Evolutionary conservation across 2,797 vertebrate genomes (phyloP).

Genomic region (Pitangus sulphuratus): DNA sequence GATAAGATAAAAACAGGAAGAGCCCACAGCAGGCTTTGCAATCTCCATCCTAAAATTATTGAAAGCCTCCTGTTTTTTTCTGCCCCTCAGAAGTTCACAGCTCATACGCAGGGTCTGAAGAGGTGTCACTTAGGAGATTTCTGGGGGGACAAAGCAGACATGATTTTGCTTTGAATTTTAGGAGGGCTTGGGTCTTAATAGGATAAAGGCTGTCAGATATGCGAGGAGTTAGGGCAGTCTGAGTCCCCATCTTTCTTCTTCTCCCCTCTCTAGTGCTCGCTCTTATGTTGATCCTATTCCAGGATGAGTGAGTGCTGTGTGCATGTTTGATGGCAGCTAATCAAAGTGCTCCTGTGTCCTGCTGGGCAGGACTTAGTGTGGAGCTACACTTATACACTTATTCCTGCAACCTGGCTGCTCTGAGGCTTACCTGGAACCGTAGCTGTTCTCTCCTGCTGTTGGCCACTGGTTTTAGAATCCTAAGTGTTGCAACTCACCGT

Average conservation of each 20-base stretch:
- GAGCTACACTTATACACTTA: background rate
- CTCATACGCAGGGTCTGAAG: background rate
- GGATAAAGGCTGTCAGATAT: background rate
- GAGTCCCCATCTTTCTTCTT: background rate
- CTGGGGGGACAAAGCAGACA: background rate
- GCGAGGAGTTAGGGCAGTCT: background rate
- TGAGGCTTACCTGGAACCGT: background rate
- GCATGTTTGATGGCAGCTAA: background rate
- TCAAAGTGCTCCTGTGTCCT: background rate
- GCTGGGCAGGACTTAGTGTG: background rate
- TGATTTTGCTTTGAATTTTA: background rate
- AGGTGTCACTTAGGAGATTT: background rate
- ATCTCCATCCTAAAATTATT: background rate
- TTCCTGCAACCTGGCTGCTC: background rate
- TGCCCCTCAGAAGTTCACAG: background rate
- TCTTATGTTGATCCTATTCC: background rate
- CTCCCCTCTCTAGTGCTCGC: background rate
- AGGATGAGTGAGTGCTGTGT: background rate
- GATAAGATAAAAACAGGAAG: background rate
- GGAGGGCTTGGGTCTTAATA: background rate
- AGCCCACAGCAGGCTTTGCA: background rate
- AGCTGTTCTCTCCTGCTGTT: background rate
- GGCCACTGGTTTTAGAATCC: background rate
- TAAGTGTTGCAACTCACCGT: fast-evolving
- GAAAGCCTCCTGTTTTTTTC: background rate